A percentile compares a stretch with the other conserved stretches of the same genome.
phyloP scores from a whole-genome alignment of 37 sponge, comb jelly and placozoan species.

The Chondrilla cf. caribensis region DNA sequence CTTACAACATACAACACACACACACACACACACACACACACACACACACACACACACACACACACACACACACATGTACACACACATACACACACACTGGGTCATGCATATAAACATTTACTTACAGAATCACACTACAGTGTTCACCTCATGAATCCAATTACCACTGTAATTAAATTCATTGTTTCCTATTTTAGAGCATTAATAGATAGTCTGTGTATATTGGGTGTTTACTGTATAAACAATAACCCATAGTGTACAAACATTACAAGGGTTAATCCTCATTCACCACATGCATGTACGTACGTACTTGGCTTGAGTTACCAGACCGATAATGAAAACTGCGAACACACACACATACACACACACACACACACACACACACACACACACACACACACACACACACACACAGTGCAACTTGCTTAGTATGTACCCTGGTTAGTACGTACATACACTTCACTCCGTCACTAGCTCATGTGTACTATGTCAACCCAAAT shows the following conservation, averaged over 20 bases:
- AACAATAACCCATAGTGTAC: too few species aligned
- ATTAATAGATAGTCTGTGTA: too few species aligned
- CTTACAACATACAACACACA: too few species aligned
- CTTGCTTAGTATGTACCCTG: too few species aligned
- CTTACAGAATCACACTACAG: too few species aligned
- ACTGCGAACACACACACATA: neutral
- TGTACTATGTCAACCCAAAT: neutral
- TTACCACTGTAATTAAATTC: too few species aligned
- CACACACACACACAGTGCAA: constrained; percentile 14
- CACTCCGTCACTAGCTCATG: neutral
- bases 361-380: constrained; percentile 10
- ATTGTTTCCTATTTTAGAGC: too few species aligned
- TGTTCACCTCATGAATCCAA: too few species aligned
- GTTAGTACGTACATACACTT: neutral
- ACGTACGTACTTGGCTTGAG: too few species aligned
- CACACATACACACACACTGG: neutral
- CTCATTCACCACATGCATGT: too few species aligned
- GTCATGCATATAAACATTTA: neutral
- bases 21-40: neutral
- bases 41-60: neutral
- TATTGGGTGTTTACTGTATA: too few species aligned
- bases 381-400: constrained; percentile 17
- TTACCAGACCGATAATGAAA: neutral
- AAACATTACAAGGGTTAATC: too few species aligned
- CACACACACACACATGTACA: neutral